Evolutionary conservation across 2,797 vertebrate genomes (phyloP).

Genomic region (Galagoides demidoff): DNA sequence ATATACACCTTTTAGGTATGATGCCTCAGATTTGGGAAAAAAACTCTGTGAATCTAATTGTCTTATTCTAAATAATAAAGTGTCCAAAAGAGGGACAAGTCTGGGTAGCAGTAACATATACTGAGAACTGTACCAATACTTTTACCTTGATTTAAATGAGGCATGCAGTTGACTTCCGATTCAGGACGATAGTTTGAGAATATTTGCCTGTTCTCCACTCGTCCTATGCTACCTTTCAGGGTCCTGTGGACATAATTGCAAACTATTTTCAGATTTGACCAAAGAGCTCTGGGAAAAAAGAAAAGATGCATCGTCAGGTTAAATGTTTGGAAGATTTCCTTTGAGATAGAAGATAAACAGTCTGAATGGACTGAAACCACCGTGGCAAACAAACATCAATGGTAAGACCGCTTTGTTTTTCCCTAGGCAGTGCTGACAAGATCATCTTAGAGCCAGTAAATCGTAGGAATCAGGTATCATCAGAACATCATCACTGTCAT

Average conservation of each 20-base stretch:
- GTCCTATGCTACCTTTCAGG: neutral
- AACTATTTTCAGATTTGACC: neutral
- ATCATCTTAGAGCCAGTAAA: neutral
- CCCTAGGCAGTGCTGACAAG: neutral
- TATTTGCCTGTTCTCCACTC: neutral
- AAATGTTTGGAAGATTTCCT: neutral
- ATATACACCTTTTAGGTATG: neutral
- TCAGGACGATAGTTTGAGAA: neutral
- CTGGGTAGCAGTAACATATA: neutral
- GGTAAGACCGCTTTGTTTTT: neutral
- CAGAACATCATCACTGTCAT: neutral
- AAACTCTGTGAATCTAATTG: neutral
- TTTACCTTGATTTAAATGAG: constrained; percentile 4
- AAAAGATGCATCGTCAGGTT: neutral
- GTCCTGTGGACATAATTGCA: neutral
- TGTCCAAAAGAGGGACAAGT: neutral
- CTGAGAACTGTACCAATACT: neutral
- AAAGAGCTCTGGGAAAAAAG: neutral
- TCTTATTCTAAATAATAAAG: neutral
- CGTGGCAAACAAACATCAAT: neutral
- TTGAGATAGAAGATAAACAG: neutral
- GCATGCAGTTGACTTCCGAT: neutral
- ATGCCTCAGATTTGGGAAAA: neutral
- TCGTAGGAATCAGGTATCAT: neutral
- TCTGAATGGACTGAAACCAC: neutral